Conservation (phyloP, 2,113 vertebrate species). For the Elaphurus davidianus region DNA sequence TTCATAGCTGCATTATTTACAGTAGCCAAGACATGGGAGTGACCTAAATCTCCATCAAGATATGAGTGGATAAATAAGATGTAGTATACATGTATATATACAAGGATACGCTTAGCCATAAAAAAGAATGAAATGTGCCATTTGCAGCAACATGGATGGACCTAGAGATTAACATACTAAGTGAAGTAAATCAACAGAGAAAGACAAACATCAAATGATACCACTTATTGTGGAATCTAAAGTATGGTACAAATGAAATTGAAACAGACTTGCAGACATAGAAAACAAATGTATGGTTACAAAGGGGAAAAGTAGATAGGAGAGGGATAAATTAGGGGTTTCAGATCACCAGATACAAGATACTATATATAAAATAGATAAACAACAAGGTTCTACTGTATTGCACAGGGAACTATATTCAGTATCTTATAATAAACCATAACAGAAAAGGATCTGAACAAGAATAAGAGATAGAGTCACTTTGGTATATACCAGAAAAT, state of each 20-base stretch:
- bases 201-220: neutral
- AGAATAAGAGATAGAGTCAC: neutral
- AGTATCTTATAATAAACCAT: neutral
- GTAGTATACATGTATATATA: neutral
- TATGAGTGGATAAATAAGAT: neutral
- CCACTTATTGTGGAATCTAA: neutral
- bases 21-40: neutral
- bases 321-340: neutral
- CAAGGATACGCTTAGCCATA: neutral
- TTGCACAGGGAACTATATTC: neutral
- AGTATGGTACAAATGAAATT: neutral
- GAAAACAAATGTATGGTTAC: neutral
- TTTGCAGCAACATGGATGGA: neutral
- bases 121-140: neutral
- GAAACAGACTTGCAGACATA: neutral
- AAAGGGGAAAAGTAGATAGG: neutral
- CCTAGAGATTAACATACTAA: neutral
- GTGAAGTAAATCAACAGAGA: neutral
- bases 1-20: neutral
- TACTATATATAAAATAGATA: neutral
- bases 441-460: neutral
- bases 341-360: neutral
- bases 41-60: neutral
- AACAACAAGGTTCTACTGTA: neutral
- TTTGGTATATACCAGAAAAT: neutral